phyloP scores from a whole-genome alignment of 2,888 invertebrate genomes.

The Strigamia transsilvanica region DNA sequence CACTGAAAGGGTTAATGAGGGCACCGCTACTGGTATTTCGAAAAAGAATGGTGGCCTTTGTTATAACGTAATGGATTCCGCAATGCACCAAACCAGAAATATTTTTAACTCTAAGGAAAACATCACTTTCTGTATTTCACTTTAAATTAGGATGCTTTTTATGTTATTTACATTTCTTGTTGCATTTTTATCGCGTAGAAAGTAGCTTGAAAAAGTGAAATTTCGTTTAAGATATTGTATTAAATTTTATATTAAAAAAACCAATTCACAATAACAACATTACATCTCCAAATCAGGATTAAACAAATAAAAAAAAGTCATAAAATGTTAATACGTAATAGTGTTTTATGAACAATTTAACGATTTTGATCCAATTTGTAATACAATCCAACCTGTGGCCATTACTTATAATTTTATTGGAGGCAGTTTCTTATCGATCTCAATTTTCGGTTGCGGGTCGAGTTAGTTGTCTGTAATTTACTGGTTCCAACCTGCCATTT shows the following conservation, averaged over 20 bases:
- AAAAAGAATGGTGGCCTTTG: not conserved
- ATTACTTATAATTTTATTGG: constrained; percentile 44
- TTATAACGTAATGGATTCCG: not conserved
- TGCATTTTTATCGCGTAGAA: too few relatives aligned
- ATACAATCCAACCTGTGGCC: constrained; percentile 16
- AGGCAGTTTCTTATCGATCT: constrained; percentile 41
- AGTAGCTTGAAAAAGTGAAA: too few relatives aligned
- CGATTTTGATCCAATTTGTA: constrained; percentile 40
- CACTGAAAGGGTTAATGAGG: constrained; percentile 28
- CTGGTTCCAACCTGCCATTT: constrained; percentile 11
- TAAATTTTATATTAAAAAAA: not conserved
- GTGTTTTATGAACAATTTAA: constrained; percentile 41
- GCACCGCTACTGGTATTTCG: not conserved
- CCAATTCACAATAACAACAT: not conserved
- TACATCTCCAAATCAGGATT: not conserved
- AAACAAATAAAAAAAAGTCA: not conserved
- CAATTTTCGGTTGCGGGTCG: constrained; percentile 28
- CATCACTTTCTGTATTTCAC: too few relatives aligned
- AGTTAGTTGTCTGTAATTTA: constrained; percentile 39
- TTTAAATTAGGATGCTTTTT: too few relatives aligned
- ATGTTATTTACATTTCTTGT: too few relatives aligned
- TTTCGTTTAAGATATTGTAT: too few relatives aligned
- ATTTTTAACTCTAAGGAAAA: not conserved
- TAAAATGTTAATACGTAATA: not conserved
- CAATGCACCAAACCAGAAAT: constrained; percentile 16